These are phyloP conservation scores for Butorides virescens DNA, from an alignment of 2,113 vertebrate genomes.

Conservation along the genomic window DNA sequence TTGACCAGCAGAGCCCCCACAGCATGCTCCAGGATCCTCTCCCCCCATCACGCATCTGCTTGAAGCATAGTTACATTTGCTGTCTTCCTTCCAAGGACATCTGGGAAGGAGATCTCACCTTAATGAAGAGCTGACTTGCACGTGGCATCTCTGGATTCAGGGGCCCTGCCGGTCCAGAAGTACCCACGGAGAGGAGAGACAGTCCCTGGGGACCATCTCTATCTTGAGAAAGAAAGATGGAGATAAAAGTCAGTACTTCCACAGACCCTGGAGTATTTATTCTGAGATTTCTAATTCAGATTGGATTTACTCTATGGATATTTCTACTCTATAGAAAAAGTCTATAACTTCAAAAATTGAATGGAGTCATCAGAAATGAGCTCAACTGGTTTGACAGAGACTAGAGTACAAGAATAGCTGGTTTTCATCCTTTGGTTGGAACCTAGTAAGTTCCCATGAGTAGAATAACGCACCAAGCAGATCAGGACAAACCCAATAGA, in stretches of 20 bases:
- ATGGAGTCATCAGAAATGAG: neutral
- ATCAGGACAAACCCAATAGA: neutral
- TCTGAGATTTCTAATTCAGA: neutral
- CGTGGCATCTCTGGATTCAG: neutral
- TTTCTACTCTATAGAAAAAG: neutral
- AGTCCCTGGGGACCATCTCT: neutral
- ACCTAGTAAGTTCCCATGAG: neutral
- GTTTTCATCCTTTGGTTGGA: neutral
- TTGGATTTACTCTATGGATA: neutral
- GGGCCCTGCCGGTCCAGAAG: neutral
- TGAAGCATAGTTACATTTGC: neutral
- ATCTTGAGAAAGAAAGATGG: neutral
- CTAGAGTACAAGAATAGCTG: neutral
- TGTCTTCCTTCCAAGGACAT: neutral
- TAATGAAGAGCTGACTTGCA: neutral
- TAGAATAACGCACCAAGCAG: neutral
- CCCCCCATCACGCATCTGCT: neutral
- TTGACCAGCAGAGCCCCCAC: neutral
- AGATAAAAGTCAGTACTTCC: neutral
- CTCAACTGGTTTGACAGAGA: neutral
- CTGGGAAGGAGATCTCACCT: neutral
- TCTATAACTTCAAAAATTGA: neutral
- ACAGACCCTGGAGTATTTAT: neutral
- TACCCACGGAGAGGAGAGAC: accelerated
- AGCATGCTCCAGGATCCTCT: neutral